phyloP scores from a whole-genome alignment of 92 coral and sea anemone genomes.

The Parazoanthus swiftii region DNA sequence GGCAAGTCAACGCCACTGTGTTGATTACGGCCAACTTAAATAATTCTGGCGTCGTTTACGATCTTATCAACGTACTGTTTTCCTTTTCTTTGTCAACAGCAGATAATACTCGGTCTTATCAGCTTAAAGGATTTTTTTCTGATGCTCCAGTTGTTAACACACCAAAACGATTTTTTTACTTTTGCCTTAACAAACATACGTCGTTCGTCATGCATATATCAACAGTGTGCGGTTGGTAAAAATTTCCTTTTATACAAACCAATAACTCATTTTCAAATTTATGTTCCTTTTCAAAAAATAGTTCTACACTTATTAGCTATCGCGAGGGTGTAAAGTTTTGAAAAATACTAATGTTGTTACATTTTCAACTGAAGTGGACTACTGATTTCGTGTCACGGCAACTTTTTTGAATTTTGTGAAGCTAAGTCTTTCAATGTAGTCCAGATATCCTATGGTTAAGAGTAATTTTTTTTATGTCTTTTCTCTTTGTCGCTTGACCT shows the following conservation, averaged over 20 bases:
- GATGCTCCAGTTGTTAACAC: neutral
- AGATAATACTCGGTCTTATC: neutral
- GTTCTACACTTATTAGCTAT: no score
- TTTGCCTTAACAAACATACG: no score
- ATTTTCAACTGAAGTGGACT: neutral
- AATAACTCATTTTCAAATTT: neutral
- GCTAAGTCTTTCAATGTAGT: neutral
- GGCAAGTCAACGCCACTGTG: no score
- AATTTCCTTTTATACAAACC: no score
- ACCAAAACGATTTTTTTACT: neutral
- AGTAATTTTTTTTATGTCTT: no score
- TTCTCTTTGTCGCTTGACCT: no score
- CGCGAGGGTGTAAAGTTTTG: no score
- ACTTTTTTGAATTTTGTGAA: neutral
- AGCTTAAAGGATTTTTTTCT: no score
- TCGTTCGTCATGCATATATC: neutral
- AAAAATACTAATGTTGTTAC: no score
- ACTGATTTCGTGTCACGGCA: neutral
- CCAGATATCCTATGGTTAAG: no score
- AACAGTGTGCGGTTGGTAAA: neutral
- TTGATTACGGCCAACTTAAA: no score
- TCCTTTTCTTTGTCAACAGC: neutral
- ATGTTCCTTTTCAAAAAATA: no score
- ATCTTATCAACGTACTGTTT: neutral
- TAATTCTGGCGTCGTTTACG: neutral